Percentiles rank a stretch among this genome's conserved stretches.
phyloP scores from a whole-genome alignment of 2,888 invertebrate genomes.

The Heliconius cydno region DNA sequence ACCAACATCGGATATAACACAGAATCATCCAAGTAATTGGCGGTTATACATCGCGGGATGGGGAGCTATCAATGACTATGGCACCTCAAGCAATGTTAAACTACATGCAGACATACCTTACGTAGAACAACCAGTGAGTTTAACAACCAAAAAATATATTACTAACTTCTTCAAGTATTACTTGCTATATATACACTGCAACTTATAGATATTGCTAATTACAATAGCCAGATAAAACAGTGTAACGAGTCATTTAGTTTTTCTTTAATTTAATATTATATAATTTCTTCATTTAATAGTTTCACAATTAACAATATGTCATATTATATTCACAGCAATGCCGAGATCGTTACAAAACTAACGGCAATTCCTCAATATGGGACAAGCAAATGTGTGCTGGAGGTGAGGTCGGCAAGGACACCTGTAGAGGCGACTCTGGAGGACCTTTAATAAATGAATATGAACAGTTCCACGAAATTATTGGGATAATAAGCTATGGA shows the following conservation, averaged over 20 bases:
- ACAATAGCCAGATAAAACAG: too few relatives aligned
- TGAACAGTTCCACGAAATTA: slow-evolving; percentile 54
- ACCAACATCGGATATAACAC: slow-evolving; percentile 58
- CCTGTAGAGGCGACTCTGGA: slow-evolving; percentile 86
- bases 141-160: background rate
- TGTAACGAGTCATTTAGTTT: background rate
- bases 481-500: slow-evolving; percentile 86
- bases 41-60: slow-evolving; percentile 74
- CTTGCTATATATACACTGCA: too few relatives aligned
- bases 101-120: slow-evolving; percentile 57
- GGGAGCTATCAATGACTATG: slow-evolving; percentile 73
- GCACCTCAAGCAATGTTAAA: slow-evolving; percentile 55
- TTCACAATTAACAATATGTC: background rate
- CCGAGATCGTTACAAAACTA: slow-evolving; percentile 14
- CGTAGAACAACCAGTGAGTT: slow-evolving; percentile 50
- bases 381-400: slow-evolving; percentile 82
- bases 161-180: background rate
- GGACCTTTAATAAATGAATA: slow-evolving; percentile 83
- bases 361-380: slow-evolving; percentile 48
- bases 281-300: background rate
- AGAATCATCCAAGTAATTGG: slow-evolving; percentile 44
- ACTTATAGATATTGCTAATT: background rate
- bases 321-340: slow-evolving; percentile 45
- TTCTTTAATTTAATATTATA: too few relatives aligned
- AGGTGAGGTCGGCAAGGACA: slow-evolving; percentile 80